Evolutionary conservation across 1,140 invertebrate genomes (phyloP).

Genomic region (Varroa destructor): DNA sequence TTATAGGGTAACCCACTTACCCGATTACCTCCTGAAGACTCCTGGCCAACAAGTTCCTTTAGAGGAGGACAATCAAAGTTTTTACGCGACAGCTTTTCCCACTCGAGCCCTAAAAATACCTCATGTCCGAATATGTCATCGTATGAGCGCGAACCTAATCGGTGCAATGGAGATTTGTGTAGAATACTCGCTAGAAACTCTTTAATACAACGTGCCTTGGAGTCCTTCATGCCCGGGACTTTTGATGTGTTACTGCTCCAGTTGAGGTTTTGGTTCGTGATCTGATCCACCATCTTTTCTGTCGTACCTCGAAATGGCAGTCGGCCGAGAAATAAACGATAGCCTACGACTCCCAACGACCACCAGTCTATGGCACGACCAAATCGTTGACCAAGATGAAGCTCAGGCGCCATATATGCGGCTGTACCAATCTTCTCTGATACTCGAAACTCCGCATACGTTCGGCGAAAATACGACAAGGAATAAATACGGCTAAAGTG

Average conservation of each 20-base stretch:
- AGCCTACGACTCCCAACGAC: not conserved
- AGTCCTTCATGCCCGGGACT: too few relatives aligned
- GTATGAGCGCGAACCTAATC: not conserved
- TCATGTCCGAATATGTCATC: conserved; percentile 1
- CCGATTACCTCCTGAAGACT: too few relatives aligned
- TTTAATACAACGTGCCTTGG: not conserved
- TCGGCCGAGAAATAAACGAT: not conserved
- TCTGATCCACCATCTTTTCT: not conserved
- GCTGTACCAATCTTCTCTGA: not conserved
- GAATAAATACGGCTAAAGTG: not conserved
- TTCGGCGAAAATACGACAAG: not conserved
- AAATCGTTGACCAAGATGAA: not conserved
- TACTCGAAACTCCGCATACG: not conserved
- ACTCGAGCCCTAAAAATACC: too few relatives aligned
- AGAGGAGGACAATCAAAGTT: too few relatives aligned
- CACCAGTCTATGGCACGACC: not conserved
- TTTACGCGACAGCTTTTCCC: too few relatives aligned
- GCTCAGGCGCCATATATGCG: not conserved
- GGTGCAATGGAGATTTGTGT: not conserved
- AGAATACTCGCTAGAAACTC: not conserved
- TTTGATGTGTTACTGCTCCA: not conserved
- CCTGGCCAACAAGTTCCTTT: too few relatives aligned
- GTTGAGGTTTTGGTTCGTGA: conserved; percentile 8
- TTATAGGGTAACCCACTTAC: too few relatives aligned
- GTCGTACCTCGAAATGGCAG: conserved; percentile 2